Evolutionary conservation across 2,797 vertebrate species (phyloP).

Genomic region (Limosa lapponica): DNA sequence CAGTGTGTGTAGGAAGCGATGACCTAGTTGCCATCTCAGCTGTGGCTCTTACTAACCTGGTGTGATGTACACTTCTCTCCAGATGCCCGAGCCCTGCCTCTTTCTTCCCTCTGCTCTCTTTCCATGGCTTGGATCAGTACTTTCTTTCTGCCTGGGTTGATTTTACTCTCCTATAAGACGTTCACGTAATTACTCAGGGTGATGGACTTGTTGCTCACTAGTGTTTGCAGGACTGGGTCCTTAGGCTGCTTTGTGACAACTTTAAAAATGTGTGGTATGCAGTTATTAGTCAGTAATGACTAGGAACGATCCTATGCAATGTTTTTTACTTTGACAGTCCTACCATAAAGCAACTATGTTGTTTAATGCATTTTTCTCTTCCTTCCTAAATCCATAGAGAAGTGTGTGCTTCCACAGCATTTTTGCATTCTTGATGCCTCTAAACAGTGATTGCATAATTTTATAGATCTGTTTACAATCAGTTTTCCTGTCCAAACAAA

Average conservation of each 20-base stretch:
- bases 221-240: not conserved
- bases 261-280: not conserved
- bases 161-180: not conserved
- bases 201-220: not conserved
- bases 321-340: not conserved
- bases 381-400: not conserved
- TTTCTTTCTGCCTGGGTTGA: not conserved
- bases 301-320: not conserved
- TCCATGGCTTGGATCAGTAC: not conserved
- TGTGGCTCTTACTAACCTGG: not conserved
- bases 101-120: not conserved
- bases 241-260: not conserved
- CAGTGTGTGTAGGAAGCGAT: not conserved
- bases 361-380: not conserved
- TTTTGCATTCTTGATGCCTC: constrained; percentile 43
- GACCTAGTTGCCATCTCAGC: not conserved
- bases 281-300: not conserved
- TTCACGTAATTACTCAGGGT: not conserved
- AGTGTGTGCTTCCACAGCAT: not conserved
- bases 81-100: not conserved
- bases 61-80: not conserved
- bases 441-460: constrained; percentile 9
- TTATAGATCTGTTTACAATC: constrained; percentile 49
- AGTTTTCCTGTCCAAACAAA: constrained; percentile 44
- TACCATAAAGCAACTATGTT: not conserved